A percentile compares a stretch with the other conserved stretches of the same genome.
Conservation (phyloP, 2,888 invertebrate genomes). For the Leptodirus hochenwartii region DNA sequence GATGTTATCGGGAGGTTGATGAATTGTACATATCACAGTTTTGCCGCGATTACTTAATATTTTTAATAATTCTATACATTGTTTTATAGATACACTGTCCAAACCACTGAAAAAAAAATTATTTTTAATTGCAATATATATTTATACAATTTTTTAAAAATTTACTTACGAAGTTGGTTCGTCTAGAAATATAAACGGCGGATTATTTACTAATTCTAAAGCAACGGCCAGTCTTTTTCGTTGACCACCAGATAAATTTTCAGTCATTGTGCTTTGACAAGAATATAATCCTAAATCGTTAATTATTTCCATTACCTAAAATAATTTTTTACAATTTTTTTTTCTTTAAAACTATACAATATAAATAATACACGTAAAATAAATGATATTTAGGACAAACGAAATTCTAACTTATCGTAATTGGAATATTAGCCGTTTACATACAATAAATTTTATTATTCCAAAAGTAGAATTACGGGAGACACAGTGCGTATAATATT, state of each 20-base stretch:
- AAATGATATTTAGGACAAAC: constrained; percentile 41
- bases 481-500: no score
- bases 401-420: no score
- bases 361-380: neutral
- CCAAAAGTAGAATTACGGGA: no score
- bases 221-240: constrained; percentile 58
- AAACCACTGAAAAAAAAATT: constrained; percentile 47
- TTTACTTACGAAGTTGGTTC: constrained; percentile 61
- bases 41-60: constrained; percentile 50
- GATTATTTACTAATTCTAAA: constrained; percentile 64
- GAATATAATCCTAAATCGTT: constrained; percentile 48
- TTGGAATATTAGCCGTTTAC: no score
- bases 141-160: no score
- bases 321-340: no score
- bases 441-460: no score
- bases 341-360: neutral
- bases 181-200: constrained; percentile 64
- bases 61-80: constrained; percentile 48
- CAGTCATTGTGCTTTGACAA: constrained; percentile 44
- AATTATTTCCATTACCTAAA: constrained; percentile 54
- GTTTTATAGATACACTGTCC: constrained; percentile 55
- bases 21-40: constrained; percentile 62
- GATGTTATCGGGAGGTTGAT: constrained; percentile 61
- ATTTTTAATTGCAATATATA: no score
- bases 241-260: constrained; percentile 58